A percentile compares a stretch with the other conserved stretches of the same genome.
Conservation (phyloP, 2,113 vertebrate species). For the Hepsetus odoe region DNA sequence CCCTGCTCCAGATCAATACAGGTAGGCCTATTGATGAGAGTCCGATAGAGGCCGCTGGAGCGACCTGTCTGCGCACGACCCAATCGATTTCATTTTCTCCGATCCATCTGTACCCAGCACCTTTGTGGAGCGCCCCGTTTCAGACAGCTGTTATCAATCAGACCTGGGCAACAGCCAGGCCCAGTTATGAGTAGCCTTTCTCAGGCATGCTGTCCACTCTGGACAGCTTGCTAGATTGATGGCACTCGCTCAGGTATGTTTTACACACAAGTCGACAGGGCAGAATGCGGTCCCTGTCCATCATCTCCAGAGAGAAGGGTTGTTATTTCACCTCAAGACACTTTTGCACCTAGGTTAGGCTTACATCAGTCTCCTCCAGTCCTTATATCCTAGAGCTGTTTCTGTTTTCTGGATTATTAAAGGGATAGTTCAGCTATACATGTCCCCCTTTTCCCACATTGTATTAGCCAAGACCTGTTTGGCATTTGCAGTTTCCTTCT, state of each 20-base stretch:
- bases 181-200: constrained; percentile 45
- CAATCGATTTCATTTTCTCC: constrained; percentile 59
- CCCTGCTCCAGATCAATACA: constrained; percentile 56
- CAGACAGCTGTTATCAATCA: constrained; percentile 59
- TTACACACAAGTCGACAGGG: constrained; percentile 42
- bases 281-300: constrained; percentile 16
- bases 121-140: constrained; percentile 51
- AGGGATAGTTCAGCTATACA: no score
- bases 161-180: constrained; percentile 25
- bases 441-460: no score
- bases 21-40: constrained; percentile 52
- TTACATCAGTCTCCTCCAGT: background rate
- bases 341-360: background rate
- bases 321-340: background rate
- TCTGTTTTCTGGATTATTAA: background rate
- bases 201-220: constrained; percentile 35
- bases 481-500: no score
- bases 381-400: background rate
- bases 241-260: constrained; percentile 35
- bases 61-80: constrained; percentile 45
- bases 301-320: constrained; percentile 14
- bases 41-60: constrained; percentile 53
- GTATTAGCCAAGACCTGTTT: no score
- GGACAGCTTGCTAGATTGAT: constrained; percentile 48
- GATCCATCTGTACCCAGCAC: constrained; percentile 48